A percentile compares a stretch with the other conserved stretches of the same genome.
phyloP scores from a whole-genome alignment of 2,113 vertebrate species.

The Serinus canaria region DNA sequence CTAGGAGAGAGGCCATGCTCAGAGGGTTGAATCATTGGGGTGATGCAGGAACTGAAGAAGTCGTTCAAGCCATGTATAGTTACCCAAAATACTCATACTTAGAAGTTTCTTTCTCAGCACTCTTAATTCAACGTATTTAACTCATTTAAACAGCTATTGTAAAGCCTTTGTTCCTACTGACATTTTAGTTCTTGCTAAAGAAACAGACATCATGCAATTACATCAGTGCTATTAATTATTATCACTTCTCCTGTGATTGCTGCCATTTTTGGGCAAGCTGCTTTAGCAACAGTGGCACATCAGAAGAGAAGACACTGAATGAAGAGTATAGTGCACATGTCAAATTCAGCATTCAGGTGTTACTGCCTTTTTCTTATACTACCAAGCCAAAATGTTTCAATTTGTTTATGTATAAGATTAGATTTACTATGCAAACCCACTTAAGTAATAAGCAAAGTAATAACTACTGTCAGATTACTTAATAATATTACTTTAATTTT shows the following conservation, averaged over 20 bases:
- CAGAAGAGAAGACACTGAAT: not conserved
- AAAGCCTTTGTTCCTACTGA: conserved; percentile 14
- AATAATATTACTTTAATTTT: not conserved
- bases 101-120: not conserved
- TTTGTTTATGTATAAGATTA: not conserved
- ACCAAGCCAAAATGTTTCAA: not conserved
- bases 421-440: not conserved
- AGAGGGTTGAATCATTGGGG: not conserved
- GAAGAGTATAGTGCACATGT: not conserved
- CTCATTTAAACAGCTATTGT: not conserved
- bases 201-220: conserved; percentile 18
- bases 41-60: not conserved
- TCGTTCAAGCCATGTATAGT: not conserved
- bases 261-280: not conserved
- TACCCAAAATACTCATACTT: not conserved
- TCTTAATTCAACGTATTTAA: not conserved
- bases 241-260: conserved; percentile 3
- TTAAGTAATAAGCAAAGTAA: conserved; percentile 1
- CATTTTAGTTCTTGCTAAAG: conserved; percentile 22
- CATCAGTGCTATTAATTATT: conserved; percentile 39
- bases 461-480: not conserved
- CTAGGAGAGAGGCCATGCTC: not conserved
- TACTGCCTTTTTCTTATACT: not conserved
- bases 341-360: not conserved
- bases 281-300: not conserved